Conservation (phyloP, 2,797 vertebrate genomes). For the Esox masquinongy region DNA sequence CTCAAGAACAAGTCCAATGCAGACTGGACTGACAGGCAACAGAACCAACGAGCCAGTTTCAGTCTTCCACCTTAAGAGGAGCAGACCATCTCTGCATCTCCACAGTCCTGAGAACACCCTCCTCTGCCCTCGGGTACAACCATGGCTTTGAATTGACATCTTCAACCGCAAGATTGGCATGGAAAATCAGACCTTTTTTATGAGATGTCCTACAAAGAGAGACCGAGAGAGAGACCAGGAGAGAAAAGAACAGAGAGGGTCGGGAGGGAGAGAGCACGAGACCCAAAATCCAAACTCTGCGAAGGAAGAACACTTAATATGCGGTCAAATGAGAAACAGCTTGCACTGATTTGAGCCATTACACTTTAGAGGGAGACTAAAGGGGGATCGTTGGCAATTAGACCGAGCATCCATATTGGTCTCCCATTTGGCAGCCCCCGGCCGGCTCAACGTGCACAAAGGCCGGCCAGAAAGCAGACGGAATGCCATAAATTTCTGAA, state of each 20-base stretch:
- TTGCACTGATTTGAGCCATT: background rate
- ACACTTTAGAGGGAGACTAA: constrained; percentile 36
- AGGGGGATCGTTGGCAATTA: constrained; percentile 61
- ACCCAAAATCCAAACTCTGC: background rate
- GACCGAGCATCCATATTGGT: constrained; percentile 54
- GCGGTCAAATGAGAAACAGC: background rate
- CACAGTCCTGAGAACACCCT: too few relatives aligned
- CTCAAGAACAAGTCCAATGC: too few relatives aligned
- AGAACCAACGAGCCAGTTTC: too few relatives aligned
- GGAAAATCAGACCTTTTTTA: too few relatives aligned
- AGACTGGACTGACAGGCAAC: too few relatives aligned
- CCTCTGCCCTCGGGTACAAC: too few relatives aligned
- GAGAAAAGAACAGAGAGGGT: background rate
- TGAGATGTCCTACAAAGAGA: background rate
- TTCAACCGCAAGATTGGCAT: too few relatives aligned
- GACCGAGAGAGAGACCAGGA: background rate
- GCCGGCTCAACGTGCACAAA: constrained; percentile 30
- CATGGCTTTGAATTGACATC: too few relatives aligned
- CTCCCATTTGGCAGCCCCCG: constrained; percentile 46
- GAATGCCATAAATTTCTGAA: constrained; percentile 59
- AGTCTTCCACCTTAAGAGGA: too few relatives aligned
- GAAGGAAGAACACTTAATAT: background rate
- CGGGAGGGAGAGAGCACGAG: background rate
- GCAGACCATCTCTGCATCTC: too few relatives aligned
- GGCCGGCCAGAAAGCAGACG: constrained; percentile 35